Conservation (phyloP, 2,797 vertebrate species). For the Chiroxiphia lanceolata region DNA sequence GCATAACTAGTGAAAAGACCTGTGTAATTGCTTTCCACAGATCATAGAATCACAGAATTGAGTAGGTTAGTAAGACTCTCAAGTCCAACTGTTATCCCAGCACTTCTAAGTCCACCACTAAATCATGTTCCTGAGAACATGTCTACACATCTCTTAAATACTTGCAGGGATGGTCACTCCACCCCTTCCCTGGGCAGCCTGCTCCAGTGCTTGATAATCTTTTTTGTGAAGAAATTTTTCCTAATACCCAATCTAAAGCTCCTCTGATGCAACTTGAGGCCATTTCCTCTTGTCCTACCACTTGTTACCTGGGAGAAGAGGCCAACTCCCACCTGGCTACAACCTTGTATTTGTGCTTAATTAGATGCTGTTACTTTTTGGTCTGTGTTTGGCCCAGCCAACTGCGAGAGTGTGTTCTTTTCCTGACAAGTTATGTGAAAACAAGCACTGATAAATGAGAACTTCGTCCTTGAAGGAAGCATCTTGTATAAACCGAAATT, state of each 20-base stretch:
- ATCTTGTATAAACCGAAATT: no score
- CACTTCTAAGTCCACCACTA: not conserved
- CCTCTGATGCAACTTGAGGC: no score
- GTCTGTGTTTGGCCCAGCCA: no score
- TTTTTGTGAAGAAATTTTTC: not conserved
- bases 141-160: not conserved
- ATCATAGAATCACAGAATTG: not conserved
- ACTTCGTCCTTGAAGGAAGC: no score
- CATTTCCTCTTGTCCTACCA: not conserved
- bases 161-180: not conserved
- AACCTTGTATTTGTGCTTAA: no score
- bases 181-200: not conserved
- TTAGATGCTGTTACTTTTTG: no score
- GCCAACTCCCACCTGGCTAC: rapidly evolving
- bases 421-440: no score
- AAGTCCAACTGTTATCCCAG: not conserved
- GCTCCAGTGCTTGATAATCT: not conserved
- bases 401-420: no score
- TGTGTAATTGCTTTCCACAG: not conserved
- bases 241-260: not conserved
- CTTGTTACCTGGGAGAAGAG: not conserved
- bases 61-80: not conserved
- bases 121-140: not conserved
- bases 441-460: no score
- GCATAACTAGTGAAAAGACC: not conserved